Conservation (phyloP, 1,140 invertebrate genomes). For the Drosophila neocordata region DNA sequence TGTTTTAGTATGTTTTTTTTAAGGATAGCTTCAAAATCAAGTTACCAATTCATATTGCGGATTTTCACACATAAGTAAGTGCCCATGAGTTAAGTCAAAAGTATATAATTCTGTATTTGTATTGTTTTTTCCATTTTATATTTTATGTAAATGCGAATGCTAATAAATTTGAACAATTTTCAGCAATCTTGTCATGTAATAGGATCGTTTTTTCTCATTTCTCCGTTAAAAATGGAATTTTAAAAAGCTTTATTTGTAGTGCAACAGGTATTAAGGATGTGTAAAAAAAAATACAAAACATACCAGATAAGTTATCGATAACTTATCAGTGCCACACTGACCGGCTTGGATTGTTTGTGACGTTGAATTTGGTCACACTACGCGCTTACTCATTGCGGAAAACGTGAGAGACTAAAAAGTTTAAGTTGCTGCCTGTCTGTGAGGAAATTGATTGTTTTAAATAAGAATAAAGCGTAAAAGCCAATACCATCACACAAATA, state of each 20-base stretch:
- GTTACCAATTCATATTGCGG: conserved; percentile 25
- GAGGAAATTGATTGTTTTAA: conserved; percentile 68
- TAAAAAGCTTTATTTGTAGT: neutral
- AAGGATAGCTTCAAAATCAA: conserved; percentile 40
- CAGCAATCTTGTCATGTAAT: neutral
- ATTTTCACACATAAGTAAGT: neutral
- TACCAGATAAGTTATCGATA: too few relatives aligned
- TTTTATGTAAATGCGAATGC: conserved; percentile 65
- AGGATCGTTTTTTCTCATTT: neutral
- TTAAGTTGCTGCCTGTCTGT: conserved; percentile 68
- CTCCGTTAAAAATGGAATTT: neutral
- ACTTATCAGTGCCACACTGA: too few relatives aligned
- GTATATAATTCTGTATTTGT: conserved; percentile 50
- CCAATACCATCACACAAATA: conserved; percentile 66
- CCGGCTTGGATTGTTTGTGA: too few relatives aligned
- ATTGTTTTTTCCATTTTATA: conserved; percentile 56
- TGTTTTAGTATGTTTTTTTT: conserved; percentile 39
- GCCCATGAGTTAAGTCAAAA: conserved; percentile 46
- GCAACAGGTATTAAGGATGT: conserved; percentile 21
- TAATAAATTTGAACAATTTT: conserved; percentile 70
- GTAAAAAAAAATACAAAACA: neutral
- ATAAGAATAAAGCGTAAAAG: conserved; percentile 37
- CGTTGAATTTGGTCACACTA: conserved; percentile 8
- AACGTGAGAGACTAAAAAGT: conserved; percentile 67
- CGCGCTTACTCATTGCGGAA: conserved; percentile 69